Evolutionary conservation across 2,888 invertebrate species (phyloP).

Genomic region (Epirrita christyi): DNA sequence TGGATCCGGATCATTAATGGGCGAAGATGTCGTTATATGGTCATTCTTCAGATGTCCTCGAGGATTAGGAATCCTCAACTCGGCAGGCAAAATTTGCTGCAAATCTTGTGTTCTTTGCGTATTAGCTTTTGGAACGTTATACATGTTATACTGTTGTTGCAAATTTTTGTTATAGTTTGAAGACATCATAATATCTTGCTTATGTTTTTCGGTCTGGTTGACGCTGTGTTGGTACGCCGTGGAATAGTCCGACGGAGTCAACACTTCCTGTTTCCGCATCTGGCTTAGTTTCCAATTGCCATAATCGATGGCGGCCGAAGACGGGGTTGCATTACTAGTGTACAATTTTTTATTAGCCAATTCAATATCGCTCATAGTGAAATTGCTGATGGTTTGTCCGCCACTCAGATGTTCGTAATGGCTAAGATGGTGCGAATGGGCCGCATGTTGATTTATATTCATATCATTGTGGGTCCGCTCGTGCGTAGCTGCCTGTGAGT

Average conservation of each 20-base stretch:
- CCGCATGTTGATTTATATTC: constrained; percentile 44
- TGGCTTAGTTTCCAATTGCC: constrained; percentile 76
- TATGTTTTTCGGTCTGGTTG: constrained; percentile 63
- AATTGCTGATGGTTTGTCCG: constrained; percentile 61
- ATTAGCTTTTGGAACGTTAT: constrained; percentile 59
- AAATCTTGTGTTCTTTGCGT: constrained; percentile 64
- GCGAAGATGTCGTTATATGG: constrained; percentile 52
- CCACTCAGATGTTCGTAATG: constrained; percentile 66
- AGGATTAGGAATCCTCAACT: constrained; percentile 76
- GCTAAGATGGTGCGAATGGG: constrained; percentile 71
- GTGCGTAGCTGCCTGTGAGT: constrained; percentile 11
- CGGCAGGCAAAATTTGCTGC: constrained; percentile 67
- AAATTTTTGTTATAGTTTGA: constrained; percentile 70
- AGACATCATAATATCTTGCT: constrained; percentile 54
- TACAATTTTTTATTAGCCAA: constrained; percentile 75
- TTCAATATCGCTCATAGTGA: constrained; percentile 76
- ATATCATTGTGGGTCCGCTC: constrained; percentile 22
- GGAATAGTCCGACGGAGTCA: constrained; percentile 69
- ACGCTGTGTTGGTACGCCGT: constrained; percentile 54
- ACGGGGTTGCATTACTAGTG: constrained; percentile 58
- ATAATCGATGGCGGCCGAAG: constrained; percentile 66
- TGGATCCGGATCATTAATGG: constrained; percentile 55
- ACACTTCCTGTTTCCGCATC: constrained; percentile 66
- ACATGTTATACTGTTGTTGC: constrained; percentile 68
- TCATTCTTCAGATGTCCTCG: constrained; percentile 66